Evolutionary conservation across 1,140 invertebrate genomes (phyloP).

Genomic region (Sweltsa coloradensis): DNA sequence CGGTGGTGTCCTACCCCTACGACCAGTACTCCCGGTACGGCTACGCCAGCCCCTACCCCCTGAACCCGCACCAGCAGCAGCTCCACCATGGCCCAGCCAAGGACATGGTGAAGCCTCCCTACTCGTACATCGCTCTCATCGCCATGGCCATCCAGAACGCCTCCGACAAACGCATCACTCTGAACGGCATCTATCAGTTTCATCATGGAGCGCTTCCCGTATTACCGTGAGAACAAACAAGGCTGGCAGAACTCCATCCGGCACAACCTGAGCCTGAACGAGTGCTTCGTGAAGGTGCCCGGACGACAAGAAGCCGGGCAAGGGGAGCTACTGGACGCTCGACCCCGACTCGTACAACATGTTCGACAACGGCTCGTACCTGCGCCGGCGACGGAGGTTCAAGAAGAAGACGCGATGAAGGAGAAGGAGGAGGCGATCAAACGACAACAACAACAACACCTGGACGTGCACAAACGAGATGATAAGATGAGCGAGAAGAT

Average conservation of each 20-base stretch:
- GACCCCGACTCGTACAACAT: slow-evolving; percentile 95
- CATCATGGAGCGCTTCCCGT: slow-evolving; percentile 96
- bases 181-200: slow-evolving; percentile 98
- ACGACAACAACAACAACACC: slow-evolving; percentile 41
- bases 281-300: slow-evolving; percentile 96
- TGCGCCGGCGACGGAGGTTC: slow-evolving; percentile 80
- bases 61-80: slow-evolving; percentile 50
- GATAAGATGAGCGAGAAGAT: too few relatives aligned
- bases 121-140: slow-evolving; percentile 95
- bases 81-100: slow-evolving; percentile 50
- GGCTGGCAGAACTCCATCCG: slow-evolving; percentile 92
- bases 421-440: slow-evolving; percentile 81
- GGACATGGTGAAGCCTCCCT: slow-evolving; percentile 92
- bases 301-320: slow-evolving; percentile 88
- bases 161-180: slow-evolving; percentile 84
- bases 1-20: too few relatives aligned
- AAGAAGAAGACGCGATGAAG: slow-evolving; percentile 89
- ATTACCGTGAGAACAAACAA: slow-evolving; percentile 95
- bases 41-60: slow-evolving; percentile 43
- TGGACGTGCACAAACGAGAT: too few relatives aligned
- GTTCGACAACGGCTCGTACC: slow-evolving; percentile 96
- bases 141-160: slow-evolving; percentile 96
- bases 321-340: slow-evolving; percentile 95
- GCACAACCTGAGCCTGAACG: slow-evolving; percentile 95
- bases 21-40: slow-evolving; percentile 62